Base-by-base conservation (phyloP, 2,797 vertebrate genomes). In the Leontocebus nigricollis region DNA sequence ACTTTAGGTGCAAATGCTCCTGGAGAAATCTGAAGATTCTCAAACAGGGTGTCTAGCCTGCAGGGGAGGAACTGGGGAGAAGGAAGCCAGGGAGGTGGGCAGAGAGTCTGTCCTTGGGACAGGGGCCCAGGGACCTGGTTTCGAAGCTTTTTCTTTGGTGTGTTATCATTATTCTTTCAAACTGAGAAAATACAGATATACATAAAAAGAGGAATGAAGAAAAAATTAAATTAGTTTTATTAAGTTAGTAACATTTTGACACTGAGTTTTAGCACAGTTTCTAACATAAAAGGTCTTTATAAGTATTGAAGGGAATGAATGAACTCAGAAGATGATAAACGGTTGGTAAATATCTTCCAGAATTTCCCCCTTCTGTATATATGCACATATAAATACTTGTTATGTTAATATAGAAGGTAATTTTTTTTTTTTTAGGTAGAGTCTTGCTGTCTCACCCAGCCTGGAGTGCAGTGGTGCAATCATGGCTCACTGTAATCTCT, bases 211-310 rank as follows among this genome's bases (percentile, higher is more conserved):
- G 50, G 92, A 77, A 80, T 5, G 76, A 94, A 91, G 88, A 93
- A 91, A 84, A 93, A 64, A 84, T 91, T n/a, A 59, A 90, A 55
- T 89, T 14, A 24, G n/a, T 94, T 77, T 41, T 30, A 64, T 91
- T 57, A 61, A 70, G 70, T 90, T n/a, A 75, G 83, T 76, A 84
- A 39, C 41, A 79, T 90, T 79, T 76, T 33, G 50, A 80, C 57
- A 52, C 57, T 39, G 14, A 36, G 27, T 70, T 95, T 70, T n/a
- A 72, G 27, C 73, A 33, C 57, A 44, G 26, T 13, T 44, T 64
- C 72, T 90, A 24, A 46, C 26, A 17, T 2, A 26, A 57, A 77
- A 50, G 10, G 73, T 30, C 15, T 13, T 52, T 13, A 1, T 33
- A 50, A 80, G 13, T 33, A 7, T 50, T 30, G 44, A 50, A 88